Base-by-base conservation (phyloP, 2,888 invertebrate species). In the Ferrisia virgata region DNA sequence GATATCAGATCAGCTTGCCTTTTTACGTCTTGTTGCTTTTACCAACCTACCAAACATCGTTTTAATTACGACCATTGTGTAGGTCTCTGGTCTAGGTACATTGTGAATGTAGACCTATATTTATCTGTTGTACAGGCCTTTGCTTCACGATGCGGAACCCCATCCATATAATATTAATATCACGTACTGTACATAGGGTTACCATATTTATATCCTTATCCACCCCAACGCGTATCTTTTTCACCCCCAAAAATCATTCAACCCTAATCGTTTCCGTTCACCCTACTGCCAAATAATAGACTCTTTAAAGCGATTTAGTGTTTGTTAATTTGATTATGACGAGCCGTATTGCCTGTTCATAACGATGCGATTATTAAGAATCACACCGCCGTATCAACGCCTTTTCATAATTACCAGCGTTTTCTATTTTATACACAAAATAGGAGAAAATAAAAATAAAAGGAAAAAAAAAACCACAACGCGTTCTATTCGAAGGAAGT, bases 241-340 rank as follows among this genome's bases (percentile, higher is more conserved):
- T 79, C 79, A 79, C 40, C 79, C 79, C 79, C 79, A n/a, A 81
- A 79, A 81, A 53, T 53, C 81, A 81, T 81, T 81, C 81, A 81
- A 53, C 81, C 81, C 81, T 81, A 81, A 81, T 81, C 81, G 47
- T 81, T 81, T 81, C 81, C 81, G 64, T 53, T 53, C 72, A 6
- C 80, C 22, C 64, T 81, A 25, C 13, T 81, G 58, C 81, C 81
- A 81, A 81, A 81, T 81, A 81, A 81, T 80, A 53, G 18, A 81
- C 81, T 81, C 81, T 81, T 81, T 81, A 81, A 33, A 81, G 53
- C 81, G 81, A 81, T 81, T 81, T 81, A 81, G 81, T 81, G 81
- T 81, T 81, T 81, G 81, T 81, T 81, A 81, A 81, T 81, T 81
- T 81, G 81, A 81, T 81, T 81, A 81, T 81, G 81, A 81, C 53